These are phyloP conservation scores for Myotis pilosus DNA, from an alignment of 2,797 vertebrate genomes.

Conservation along the genomic window DNA sequence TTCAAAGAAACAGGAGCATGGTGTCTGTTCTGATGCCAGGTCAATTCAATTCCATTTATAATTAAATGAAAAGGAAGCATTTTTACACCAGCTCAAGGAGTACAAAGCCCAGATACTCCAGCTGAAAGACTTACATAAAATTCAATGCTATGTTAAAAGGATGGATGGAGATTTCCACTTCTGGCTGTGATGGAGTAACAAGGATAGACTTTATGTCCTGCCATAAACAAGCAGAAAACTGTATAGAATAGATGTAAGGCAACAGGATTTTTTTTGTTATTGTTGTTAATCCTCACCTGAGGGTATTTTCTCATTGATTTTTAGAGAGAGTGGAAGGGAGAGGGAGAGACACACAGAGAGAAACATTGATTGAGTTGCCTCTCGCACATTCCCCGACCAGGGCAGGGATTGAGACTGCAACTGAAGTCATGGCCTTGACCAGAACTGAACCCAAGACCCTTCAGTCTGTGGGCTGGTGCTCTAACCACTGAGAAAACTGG, in stretches of 20 bases:
- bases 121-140: constrained; percentile 22
- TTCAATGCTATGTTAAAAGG: not conserved
- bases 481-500: too few relatives aligned
- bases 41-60: not conserved
- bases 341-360: too few relatives aligned
- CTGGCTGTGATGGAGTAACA: not conserved
- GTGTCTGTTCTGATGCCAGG: not conserved
- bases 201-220: not conserved
- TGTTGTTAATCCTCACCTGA: too few relatives aligned
- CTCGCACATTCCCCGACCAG: too few relatives aligned
- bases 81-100: not conserved
- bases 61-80: constrained; percentile 25
- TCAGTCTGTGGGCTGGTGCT: too few relatives aligned
- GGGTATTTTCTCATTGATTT: too few relatives aligned
- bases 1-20: constrained; percentile 2
- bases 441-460: too few relatives aligned
- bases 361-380: too few relatives aligned
- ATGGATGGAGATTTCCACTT: not conserved
- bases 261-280: not conserved
- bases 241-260: not conserved
- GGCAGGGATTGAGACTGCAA: too few relatives aligned
- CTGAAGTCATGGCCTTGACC: too few relatives aligned
- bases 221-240: not conserved
- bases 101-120: not conserved
- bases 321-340: too few relatives aligned